Evolutionary conservation across 1,140 invertebrate genomes (phyloP).

Genomic region (Mesaphorura yosii): DNA sequence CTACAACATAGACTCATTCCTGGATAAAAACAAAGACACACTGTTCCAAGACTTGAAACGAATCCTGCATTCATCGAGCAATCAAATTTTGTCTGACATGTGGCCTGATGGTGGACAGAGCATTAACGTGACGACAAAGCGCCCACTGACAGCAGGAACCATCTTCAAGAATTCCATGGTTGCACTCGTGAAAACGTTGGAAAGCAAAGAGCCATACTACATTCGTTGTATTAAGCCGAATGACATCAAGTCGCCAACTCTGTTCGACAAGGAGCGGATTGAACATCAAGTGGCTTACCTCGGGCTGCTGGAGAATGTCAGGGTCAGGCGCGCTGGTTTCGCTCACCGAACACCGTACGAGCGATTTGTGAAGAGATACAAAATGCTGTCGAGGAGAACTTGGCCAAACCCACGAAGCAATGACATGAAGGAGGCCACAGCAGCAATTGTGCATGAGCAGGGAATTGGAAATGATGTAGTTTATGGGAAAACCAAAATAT

Average conservation of each 20-base stretch:
- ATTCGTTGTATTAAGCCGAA: slow-evolving; percentile 80
- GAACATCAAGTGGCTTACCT: slow-evolving; percentile 63
- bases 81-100: slow-evolving; percentile 67
- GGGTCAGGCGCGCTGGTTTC: slow-evolving; percentile 86
- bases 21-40: slow-evolving; percentile 93
- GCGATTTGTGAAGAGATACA: slow-evolving; percentile 57
- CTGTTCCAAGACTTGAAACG: slow-evolving; percentile 93
- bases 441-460: slow-evolving; percentile 67
- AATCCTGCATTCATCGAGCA: slow-evolving; percentile 67
- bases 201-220: slow-evolving; percentile 88
- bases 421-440: slow-evolving; percentile 57
- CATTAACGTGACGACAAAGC: slow-evolving; percentile 84
- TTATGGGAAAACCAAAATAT: slow-evolving; percentile 89
- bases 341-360: slow-evolving; percentile 81
- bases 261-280: slow-evolving; percentile 65
- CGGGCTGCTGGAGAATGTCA: slow-evolving; percentile 78
- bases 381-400: slow-evolving; percentile 85
- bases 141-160: slow-evolving; percentile 81
- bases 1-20: slow-evolving; percentile 76
- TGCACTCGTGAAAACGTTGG: slow-evolving; percentile 72
- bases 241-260: slow-evolving; percentile 70
- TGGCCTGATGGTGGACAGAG: slow-evolving; percentile 88
- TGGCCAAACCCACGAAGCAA: slow-evolving; percentile 64
- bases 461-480: slow-evolving; percentile 71
- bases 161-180: slow-evolving; percentile 92